Percentiles rank a stretch among this genome's conserved stretches.
These are phyloP conservation scores for Macrotrachela quadricornifera DNA, from an alignment of 1,140 invertebrate genomes.

Conservation along the genomic window DNA sequence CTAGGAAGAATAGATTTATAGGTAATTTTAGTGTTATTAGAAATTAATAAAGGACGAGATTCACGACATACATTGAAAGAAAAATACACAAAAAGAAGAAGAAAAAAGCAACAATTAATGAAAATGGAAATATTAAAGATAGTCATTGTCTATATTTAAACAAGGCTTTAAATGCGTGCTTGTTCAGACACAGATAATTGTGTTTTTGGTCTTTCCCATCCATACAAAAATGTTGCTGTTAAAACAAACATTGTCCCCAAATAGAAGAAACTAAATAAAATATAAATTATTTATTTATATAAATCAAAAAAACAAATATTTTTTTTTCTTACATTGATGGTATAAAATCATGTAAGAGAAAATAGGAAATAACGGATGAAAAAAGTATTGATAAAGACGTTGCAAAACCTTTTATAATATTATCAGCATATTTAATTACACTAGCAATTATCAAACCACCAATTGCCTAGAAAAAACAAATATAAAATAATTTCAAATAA, in stretches of 20 bases:
- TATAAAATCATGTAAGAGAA: slow-evolving; percentile 8
- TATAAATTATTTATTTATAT: neutral
- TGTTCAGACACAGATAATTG: no score
- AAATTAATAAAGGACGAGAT: no score
- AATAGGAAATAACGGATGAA: slow-evolving; percentile 7
- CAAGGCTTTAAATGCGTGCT: no score
- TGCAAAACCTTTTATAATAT: slow-evolving; percentile 27
- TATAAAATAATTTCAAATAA: neutral
- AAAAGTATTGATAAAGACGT: slow-evolving; percentile 11
- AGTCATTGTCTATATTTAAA: no score
- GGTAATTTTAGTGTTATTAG: no score
- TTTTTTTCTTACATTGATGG: neutral
- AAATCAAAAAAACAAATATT: neutral
- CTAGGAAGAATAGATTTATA: no score
- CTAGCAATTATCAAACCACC: slow-evolving; percentile 33
- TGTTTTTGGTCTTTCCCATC: neutral
- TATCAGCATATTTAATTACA: slow-evolving; percentile 38
- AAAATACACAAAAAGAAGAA: no score
- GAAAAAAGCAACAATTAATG: no score
- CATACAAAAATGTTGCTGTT: slow-evolving; percentile 9
- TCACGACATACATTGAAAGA: no score
- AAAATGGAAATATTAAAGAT: no score
- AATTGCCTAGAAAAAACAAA: slow-evolving; percentile 16
- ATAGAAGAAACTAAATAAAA: slow-evolving; percentile 5
- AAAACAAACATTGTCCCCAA: slow-evolving; percentile 9